phyloP scores from a whole-genome alignment of 2,888 invertebrate genomes.

The Latrodectus hesperus region DNA sequence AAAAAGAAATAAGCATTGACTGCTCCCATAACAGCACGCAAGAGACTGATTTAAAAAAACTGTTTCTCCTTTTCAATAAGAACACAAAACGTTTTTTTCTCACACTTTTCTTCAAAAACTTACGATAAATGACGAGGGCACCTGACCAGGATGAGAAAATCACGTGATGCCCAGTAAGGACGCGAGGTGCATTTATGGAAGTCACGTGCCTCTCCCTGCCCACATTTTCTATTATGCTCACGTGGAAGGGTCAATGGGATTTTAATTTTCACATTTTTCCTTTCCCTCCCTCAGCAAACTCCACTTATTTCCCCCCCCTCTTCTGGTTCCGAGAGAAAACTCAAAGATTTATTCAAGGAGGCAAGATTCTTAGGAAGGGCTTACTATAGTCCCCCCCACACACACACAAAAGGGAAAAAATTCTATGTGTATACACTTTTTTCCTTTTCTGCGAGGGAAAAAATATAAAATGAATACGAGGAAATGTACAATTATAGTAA shows the following conservation, averaged over 20 bases:
- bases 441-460: no score
- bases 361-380: not conserved
- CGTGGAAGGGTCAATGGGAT: not conserved
- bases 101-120: not conserved
- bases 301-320: no score
- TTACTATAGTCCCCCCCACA: no score
- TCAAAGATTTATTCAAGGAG: not conserved
- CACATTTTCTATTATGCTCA: not conserved
- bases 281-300: not conserved
- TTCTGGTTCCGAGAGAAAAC: no score
- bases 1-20: no score
- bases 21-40: not conserved
- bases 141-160: slow-evolving; percentile 11
- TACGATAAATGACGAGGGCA: not conserved
- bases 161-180: slow-evolving; percentile 9
- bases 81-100: not conserved
- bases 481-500: no score
- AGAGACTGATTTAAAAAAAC: not conserved
- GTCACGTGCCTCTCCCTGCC: not conserved
- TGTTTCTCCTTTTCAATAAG: not conserved
- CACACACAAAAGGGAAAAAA: no score
- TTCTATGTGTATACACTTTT: no score
- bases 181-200: not conserved
- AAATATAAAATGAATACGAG: no score
- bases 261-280: not conserved